These are phyloP conservation scores for Tethea ocularis DNA, from an alignment of 2,888 invertebrate genomes.

Conservation along the genomic window DNA sequence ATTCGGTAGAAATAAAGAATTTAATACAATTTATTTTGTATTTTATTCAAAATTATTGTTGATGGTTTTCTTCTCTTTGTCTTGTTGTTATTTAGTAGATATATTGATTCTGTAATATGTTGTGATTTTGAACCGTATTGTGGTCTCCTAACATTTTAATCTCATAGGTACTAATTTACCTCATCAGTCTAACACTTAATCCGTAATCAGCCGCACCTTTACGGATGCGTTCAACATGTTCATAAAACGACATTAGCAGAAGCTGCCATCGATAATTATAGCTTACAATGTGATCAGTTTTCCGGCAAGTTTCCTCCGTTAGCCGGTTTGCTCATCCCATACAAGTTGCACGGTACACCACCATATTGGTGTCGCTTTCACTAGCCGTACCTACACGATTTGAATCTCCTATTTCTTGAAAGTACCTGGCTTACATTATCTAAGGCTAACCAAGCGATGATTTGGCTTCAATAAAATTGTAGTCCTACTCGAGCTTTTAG, in stretches of 20 bases:
- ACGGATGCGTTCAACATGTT: background rate
- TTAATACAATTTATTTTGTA: no score
- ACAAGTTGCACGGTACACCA: background rate
- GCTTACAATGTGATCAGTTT: conserved; percentile 2
- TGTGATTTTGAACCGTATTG: no score
- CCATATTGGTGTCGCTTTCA: conserved; percentile 1
- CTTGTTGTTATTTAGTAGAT: no score
- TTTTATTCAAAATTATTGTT: no score
- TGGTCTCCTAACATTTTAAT: no score
- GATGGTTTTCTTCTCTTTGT: no score
- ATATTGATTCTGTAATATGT: no score
- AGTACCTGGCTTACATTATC: background rate
- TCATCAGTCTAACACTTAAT: no score
- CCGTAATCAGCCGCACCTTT: background rate
- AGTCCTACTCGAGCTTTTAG: no score
- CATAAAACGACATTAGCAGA: conserved; percentile 1
- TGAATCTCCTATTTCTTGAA: conserved; percentile 1
- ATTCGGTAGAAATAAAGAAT: no score
- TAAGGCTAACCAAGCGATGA: background rate
- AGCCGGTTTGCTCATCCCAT: conserved; percentile 4
- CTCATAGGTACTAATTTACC: no score
- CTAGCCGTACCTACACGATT: background rate
- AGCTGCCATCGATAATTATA: background rate
- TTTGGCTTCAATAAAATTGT: background rate
- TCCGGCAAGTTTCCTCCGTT: conserved; percentile 2